Evolutionary conservation across 1,140 invertebrate species (phyloP).

Genomic region (Bactericera cockerelli): DNA sequence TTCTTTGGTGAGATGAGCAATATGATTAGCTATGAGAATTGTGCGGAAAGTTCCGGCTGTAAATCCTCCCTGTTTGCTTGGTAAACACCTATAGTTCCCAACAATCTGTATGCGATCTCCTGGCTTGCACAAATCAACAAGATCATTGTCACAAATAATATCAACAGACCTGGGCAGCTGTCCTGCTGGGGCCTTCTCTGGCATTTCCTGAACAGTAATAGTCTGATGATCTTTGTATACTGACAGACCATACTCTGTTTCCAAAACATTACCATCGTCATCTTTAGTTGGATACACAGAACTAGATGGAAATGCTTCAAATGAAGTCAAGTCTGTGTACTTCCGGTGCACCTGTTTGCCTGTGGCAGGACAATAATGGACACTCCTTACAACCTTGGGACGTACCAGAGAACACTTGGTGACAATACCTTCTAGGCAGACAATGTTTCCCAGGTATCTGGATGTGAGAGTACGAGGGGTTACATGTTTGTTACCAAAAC

Average conservation of each 20-base stretch:
- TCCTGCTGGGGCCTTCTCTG: constrained; percentile 92
- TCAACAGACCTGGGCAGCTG: constrained; percentile 90
- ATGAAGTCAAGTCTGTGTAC: constrained; percentile 93
- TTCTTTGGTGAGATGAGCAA: constrained; percentile 82
- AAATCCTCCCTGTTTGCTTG: constrained; percentile 82
- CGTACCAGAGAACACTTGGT: constrained; percentile 93
- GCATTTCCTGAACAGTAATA: constrained; percentile 96
- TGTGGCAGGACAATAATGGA: constrained; percentile 91
- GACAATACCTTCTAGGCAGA: constrained; percentile 97
- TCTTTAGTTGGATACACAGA: constrained; percentile 92
- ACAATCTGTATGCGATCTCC: constrained; percentile 92
- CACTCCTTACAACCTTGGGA: constrained; percentile 89
- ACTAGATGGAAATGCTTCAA: constrained; percentile 75
- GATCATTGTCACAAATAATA: constrained; percentile 88
- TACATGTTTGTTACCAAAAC: constrained; percentile 93
- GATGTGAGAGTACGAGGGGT: constrained; percentile 86
- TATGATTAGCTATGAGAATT: constrained; percentile 84
- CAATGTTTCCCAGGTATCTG: constrained; percentile 73
- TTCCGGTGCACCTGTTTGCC: constrained; percentile 84
- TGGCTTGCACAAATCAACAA: constrained; percentile 91
- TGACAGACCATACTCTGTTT: constrained; percentile 94
- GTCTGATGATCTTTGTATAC: constrained; percentile 97
- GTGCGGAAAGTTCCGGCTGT: constrained; percentile 88
- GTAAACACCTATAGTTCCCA: constrained; percentile 86
- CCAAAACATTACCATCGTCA: constrained; percentile 92